phyloP scores from a whole-genome alignment of 2,888 invertebrate species.

The Phortica magna region DNA sequence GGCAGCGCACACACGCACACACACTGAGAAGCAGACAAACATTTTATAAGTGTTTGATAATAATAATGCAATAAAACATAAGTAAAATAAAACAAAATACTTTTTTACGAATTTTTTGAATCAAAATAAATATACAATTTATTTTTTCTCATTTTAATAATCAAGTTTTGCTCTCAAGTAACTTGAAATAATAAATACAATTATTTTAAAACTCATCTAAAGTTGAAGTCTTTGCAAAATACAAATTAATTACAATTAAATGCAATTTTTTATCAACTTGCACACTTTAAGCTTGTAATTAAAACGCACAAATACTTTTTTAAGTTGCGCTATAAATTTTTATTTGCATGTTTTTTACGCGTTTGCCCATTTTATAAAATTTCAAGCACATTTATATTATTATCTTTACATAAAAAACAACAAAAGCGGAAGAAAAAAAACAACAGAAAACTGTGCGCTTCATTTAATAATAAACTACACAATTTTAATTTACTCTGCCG shows the following conservation, averaged over 20 bases:
- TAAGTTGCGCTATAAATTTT: background rate
- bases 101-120: background rate
- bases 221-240: too few species aligned
- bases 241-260: too few species aligned
- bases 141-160: too few species aligned
- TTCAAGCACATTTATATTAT: slow-evolving; percentile 32
- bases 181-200: too few species aligned
- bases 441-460: slow-evolving; percentile 66
- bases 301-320: background rate
- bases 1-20: slow-evolving; percentile 46
- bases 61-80: background rate
- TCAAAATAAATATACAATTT: background rate
- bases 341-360: background rate
- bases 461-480: slow-evolving; percentile 76
- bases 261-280: too few species aligned
- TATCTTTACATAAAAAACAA: slow-evolving; percentile 23
- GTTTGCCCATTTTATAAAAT: slow-evolving; percentile 1
- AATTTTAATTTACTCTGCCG: slow-evolving; percentile 75
- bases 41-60: too few species aligned
- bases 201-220: too few species aligned
- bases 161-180: too few species aligned
- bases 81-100: background rate
- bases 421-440: slow-evolving; percentile 39
- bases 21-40: too few species aligned
- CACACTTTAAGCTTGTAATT: background rate